phyloP scores from a whole-genome alignment of 2,113 vertebrate species.

The Gasterosteus nipponicus region DNA sequence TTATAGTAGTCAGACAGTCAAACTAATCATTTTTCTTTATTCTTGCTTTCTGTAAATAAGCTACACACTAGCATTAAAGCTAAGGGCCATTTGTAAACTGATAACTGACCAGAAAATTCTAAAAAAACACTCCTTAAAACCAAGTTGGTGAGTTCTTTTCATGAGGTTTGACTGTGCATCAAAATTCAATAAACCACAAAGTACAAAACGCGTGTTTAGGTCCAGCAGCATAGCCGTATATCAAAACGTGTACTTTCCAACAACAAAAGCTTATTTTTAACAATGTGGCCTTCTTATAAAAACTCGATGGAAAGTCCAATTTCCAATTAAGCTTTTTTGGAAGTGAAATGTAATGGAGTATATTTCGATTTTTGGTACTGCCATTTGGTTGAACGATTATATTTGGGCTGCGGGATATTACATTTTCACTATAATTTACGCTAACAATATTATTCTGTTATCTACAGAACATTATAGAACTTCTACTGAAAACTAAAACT shows the following conservation, averaged over 20 bases:
- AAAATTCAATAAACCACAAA: too few relatives aligned
- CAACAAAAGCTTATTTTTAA: constrained; percentile 19
- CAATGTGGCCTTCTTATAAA: constrained; percentile 32
- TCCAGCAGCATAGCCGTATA: constrained; percentile 14
- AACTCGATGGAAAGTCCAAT: neutral
- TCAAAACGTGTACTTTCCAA: neutral
- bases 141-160: neutral
- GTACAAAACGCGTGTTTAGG: neutral
- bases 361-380: constrained; percentile 12
- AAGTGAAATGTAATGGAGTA: neutral
- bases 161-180: neutral
- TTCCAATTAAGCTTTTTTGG: neutral
- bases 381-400: neutral
- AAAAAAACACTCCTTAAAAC: neutral
- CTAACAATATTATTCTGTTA: neutral
- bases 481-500: neutral
- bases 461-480: neutral
- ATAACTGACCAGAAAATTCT: neutral
- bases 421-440: neutral
- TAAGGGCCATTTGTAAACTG: neutral
- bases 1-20: constrained; percentile 58
- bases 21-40: neutral
- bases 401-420: neutral
- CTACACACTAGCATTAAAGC: neutral
- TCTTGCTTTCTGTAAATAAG: constrained; percentile 1